Evolutionary conservation across 2,113 vertebrate genomes (phyloP), one percentile per base, ranked within the genome.

Genomic region (Turnix velox): DNA sequence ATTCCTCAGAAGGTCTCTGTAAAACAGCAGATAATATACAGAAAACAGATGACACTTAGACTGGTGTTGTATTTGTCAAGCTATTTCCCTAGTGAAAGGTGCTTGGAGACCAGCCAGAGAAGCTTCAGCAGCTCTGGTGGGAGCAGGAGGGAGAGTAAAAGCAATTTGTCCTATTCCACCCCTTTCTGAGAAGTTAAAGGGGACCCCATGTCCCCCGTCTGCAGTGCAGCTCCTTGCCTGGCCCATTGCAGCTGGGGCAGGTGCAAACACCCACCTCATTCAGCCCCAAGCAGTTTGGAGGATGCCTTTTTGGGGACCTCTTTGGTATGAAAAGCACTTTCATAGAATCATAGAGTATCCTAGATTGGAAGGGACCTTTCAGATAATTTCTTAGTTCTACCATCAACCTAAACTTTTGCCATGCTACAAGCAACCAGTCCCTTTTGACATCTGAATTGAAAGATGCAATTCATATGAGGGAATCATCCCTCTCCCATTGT

Each of bases 171-270:
- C 24, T 12, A 7, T 75, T 83, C 28, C n/a, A 55, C 7, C 15
- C 12, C 27, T 19, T 67, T 72, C 23, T 31, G 49, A 74, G 45
- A 42, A 31, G 27, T 7, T 4, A 4, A 43, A 8, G 39, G 5
- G 20, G 12, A 16, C 3, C 13, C 22, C 9, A 9, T 12, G 27
- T 27, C 15, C 39, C 48, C 0, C 0, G 25, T 4, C 1, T 5
- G 27, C 24, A 18, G 3, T 4, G 31, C 12, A 52, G 37, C 18
- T 79, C 22, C 24, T 48, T 59, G 14, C 25, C 31, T 17, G 7
- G 61, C 28, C 37, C n/a, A n/a, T 1, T 1, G 42, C 28, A 35
- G 43, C 61, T 39, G 37, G 27, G 62, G 7, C 58, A 72, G 42
- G 42, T 66, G 37, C 12, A n/a, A 76, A 17, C 2, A 0, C 14